phyloP scores from a whole-genome alignment of 2,888 invertebrate genomes.

The Boloria selene region DNA sequence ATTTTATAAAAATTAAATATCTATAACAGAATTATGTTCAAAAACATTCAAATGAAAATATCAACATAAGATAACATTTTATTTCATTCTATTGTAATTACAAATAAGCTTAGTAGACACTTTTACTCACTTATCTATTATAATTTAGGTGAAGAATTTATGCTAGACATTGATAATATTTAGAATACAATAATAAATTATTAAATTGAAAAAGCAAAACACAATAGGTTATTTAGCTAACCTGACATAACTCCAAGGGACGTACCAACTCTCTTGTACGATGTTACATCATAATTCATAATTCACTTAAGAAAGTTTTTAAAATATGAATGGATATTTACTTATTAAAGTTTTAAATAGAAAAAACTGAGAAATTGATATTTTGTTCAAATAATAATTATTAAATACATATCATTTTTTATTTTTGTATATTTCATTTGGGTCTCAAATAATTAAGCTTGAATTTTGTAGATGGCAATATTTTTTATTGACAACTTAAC shows the following conservation, averaged over 20 bases:
- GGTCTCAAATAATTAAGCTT: neutral
- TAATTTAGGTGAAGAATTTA: conserved; percentile 4
- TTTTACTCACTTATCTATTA: conserved; percentile 22
- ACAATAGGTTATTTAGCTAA: conserved; percentile 55
- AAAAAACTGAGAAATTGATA: too few relatives aligned
- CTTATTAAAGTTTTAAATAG: too few relatives aligned
- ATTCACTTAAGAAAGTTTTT: conserved; percentile 19
- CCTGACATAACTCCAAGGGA: conserved; percentile 43
- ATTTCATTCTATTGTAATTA: neutral
- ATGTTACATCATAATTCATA: conserved; percentile 31
- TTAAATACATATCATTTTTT: too few relatives aligned
- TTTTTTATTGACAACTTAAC: conserved; percentile 16
- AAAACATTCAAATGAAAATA: conserved; percentile 2
- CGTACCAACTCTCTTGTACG: conserved; percentile 23
- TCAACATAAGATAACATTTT: conserved; percentile 3
- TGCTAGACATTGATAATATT: neutral
- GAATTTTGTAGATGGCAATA: conserved; percentile 17
- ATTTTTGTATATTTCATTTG: too few relatives aligned
- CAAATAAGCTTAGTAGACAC: neutral
- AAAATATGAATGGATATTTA: conserved; percentile 2
- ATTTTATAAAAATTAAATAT: too few relatives aligned
- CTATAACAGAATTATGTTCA: neutral
- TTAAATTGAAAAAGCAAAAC: conserved; percentile 49
- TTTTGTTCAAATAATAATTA: too few relatives aligned
- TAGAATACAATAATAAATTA: neutral